Evolutionary conservation across 2,888 invertebrate genomes (phyloP), one percentile per base, ranked within the genome.

Genomic region (Rhimphoctona megacephalus): DNA sequence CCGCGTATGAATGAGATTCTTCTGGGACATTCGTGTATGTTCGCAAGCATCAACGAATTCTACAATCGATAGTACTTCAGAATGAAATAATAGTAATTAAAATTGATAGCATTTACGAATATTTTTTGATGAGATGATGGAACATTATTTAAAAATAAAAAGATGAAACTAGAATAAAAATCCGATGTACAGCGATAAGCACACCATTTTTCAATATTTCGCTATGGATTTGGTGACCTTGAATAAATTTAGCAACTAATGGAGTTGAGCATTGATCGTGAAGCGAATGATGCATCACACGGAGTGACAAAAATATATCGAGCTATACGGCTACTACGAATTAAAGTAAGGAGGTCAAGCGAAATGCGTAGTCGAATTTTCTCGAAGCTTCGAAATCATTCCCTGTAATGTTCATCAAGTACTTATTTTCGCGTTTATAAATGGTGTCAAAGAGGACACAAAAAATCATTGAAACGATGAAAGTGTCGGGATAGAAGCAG

Each of bases 281-380:
- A 9, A 39, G 9, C 39, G 9, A 39, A 39, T 9, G 39, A 9
- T 39, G 39, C 39, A 39, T 9, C 39, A 64, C 22, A 43, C 46
- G 22, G 6, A 46, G 66, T 30, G 81, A 69, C 57, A 57, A 76
- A 81, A 81, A 81, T 81, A 81, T 57, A 67, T 43, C 66, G 57
- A 74, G 74, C 67, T 67, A 36, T 9, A 43, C 9, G 57, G 7
- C 57, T 22, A 25, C 57, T 57, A 4, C 6, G 57, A 33, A 67
- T 43, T 39, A 66, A 25, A 52, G 67, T 69, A 81, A 81, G 69
- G 74, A 74, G 74, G 74, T 74, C 81, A 69, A 2, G 11, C 43
- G 69, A 43, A 33, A 14, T 74, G 54, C 74, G 57, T 22, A 39
- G 46, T 57, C 43, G 74, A 81, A 74, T 8, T 36, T 69, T 81